Base-by-base conservation (phyloP, 1,140 invertebrate species). In the Reticulitermes speratus region DNA sequence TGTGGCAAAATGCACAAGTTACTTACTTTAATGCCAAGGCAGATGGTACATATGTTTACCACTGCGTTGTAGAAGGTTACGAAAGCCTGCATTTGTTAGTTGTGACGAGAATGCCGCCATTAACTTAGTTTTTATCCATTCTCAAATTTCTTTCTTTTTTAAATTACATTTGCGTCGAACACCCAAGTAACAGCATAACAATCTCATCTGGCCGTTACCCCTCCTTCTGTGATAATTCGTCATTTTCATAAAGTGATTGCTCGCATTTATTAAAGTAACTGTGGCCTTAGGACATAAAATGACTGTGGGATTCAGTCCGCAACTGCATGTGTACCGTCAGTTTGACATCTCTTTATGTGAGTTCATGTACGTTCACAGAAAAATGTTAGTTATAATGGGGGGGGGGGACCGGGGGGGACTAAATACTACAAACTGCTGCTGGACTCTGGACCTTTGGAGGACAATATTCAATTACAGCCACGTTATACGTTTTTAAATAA, bases 401-500 rank as follows among this genome's bases (percentile, higher is more conserved):
- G 3, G 38, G 38, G 5, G 5, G 38, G 38, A 38, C 38, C n/a
- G n/a, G n/a, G 5, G n/a, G 65, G 25, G 25, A 14, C 65, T 75
- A 75, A n/a, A 25, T 55, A 21, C 52, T 16, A 16, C 52, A 55
- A 55, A 55, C 3, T 55, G 52, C 52, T 21, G 16, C 14, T 55
- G 52, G 52, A 16, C 19, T 16, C 52, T 5, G 19, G 19, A 55
- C 52, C 1, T 30, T 25, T 75, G 65, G n/a, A 75, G 25, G 65
- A n/a, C 14, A 19, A 75, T 75, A 75, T 75, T 75, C 7, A 75
- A 75, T 75, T 75, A 75, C 25, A 75, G 9, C n/a, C 0, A 6
- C 65, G n/a, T 25, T 75, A 75, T 75, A 30, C n/a, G 7, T 75
- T 75, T 55, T 75, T 75, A 75, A 75, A 75, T 75, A 75, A 75